phyloP scores from a whole-genome alignment of 2,113 vertebrate species.

The Hippolais icterina region DNA sequence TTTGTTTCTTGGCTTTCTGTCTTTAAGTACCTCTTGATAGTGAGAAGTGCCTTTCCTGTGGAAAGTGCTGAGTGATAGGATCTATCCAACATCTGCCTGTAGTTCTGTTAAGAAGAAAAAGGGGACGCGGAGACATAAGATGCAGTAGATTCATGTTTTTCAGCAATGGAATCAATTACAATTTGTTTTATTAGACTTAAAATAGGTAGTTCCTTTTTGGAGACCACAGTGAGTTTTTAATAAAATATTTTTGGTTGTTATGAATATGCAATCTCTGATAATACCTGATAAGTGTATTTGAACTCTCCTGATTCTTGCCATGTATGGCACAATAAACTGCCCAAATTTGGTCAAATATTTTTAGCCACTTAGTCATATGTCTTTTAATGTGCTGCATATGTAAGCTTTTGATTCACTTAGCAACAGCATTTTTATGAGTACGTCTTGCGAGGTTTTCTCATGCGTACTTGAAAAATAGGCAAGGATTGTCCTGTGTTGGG shows the following conservation, averaged over 20 bases:
- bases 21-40: neutral
- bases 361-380: conserved; percentile 84
- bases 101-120: neutral
- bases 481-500: conserved; percentile 9
- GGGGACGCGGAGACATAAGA: neutral
- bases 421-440: conserved; percentile 60
- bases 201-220: neutral
- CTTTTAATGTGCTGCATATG: conserved; percentile 79
- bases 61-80: neutral
- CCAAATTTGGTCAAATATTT: conserved; percentile 92
- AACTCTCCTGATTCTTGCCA: conserved; percentile 71
- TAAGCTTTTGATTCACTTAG: conserved; percentile 70
- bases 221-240: neutral
- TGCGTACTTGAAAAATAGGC: conserved; percentile 38
- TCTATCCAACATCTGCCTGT: neutral
- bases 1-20: neutral
- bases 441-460: conserved; percentile 49
- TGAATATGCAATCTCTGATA: conserved; percentile 63
- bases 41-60: neutral
- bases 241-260: neutral
- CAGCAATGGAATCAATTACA: neutral
- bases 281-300: conserved; percentile 64
- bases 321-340: conserved; percentile 77
- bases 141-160: neutral
- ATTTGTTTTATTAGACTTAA: neutral